A percentile compares a stretch with the other conserved stretches of the same genome.
Evolutionary conservation across 2,888 invertebrate genomes (phyloP).

Genomic region (Pycnomerus fuliginosus): DNA sequence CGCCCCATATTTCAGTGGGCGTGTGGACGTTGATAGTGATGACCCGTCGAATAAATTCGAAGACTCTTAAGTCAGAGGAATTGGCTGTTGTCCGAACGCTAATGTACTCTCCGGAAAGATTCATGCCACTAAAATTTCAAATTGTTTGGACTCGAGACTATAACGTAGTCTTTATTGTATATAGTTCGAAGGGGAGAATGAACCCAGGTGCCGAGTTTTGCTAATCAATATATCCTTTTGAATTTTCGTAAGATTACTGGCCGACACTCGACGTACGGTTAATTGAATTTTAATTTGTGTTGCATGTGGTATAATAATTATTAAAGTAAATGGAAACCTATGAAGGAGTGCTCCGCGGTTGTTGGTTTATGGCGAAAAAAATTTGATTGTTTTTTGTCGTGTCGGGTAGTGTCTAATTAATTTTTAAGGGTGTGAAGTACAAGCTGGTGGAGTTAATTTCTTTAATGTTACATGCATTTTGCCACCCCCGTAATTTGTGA

Average conservation of each 20-base stretch:
- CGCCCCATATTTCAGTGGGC: constrained; percentile 17
- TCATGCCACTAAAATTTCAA: neutral
- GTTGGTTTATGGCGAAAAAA: constrained; percentile 5
- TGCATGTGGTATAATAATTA: too few species aligned
- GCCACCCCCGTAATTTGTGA: too few species aligned
- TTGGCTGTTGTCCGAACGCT: constrained; percentile 12
- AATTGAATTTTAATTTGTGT: too few species aligned
- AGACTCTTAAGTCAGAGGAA: constrained; percentile 2
- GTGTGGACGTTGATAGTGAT: constrained; percentile 8
- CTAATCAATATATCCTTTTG: too few species aligned
- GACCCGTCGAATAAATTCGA: constrained; percentile 10
- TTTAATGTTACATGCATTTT: constrained; percentile 2
- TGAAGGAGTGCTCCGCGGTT: neutral
- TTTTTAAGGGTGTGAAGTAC: constrained; percentile 11
- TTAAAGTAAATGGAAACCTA: too few species aligned
- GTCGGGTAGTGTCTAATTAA: constrained; percentile 11
- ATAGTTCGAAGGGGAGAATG: too few species aligned
- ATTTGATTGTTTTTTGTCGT: constrained; percentile 11
- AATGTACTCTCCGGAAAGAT: constrained; percentile 1
- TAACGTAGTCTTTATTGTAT: too few species aligned
- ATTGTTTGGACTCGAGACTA: too few species aligned
- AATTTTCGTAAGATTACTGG: too few species aligned
- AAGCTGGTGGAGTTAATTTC: constrained; percentile 6
- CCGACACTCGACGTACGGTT: too few species aligned
- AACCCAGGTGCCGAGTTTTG: too few species aligned